phyloP scores from a whole-genome alignment of 2,113 vertebrate genomes.

The Motacilla tschutschensis region DNA sequence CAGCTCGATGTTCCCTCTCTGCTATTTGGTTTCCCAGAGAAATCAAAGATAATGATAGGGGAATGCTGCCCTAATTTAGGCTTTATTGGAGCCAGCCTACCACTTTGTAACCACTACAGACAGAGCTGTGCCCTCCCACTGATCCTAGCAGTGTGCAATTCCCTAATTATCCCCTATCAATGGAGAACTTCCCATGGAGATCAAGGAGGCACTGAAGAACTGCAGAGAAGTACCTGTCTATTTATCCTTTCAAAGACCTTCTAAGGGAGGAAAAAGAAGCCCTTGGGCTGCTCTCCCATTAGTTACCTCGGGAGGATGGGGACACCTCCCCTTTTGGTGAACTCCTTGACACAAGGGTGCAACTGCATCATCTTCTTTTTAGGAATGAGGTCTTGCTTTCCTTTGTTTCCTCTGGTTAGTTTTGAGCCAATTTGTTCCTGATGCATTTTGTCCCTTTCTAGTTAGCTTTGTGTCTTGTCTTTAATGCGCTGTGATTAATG shows the following conservation, averaged over 20 bases:
- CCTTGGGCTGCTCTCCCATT: neutral
- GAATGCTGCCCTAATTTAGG: conserved; percentile 29
- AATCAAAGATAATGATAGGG: conserved; percentile 28
- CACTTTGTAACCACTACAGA: neutral
- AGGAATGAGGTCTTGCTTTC: neutral
- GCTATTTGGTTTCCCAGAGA: conserved; percentile 5
- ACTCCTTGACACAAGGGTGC: neutral
- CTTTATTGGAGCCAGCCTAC: neutral
- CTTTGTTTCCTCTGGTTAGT: neutral
- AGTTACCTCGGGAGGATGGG: neutral
- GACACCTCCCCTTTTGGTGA: neutral
- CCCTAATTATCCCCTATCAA: neutral
- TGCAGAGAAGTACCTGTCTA: neutral
- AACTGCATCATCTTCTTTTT: neutral
- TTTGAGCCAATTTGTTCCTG: neutral
- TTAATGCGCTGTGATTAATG: conserved; percentile 23
- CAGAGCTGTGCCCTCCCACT: neutral
- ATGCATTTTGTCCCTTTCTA: neutral
- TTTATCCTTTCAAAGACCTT: neutral
- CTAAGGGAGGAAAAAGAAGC: neutral
- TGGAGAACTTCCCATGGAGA: conserved; percentile 18
- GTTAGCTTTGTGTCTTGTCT: conserved; percentile 9
- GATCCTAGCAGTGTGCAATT: neutral
- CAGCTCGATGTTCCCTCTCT: neutral
- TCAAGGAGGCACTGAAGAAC: neutral